Evolutionary conservation across 1,140 invertebrate species (phyloP).

Genomic region (Dinothrombium tinctorium): DNA sequence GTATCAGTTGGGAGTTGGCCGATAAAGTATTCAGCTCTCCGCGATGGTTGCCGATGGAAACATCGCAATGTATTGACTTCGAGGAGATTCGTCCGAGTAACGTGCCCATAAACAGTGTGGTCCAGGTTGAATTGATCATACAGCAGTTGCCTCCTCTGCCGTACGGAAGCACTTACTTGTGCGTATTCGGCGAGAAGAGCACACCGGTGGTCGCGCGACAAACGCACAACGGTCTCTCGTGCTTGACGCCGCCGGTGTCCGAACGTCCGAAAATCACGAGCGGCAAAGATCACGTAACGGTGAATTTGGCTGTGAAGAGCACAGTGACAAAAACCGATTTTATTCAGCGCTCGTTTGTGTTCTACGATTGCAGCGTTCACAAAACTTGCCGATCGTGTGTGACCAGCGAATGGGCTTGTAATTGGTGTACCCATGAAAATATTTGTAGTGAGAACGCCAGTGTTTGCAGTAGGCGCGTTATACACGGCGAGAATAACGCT

Average conservation of each 20-base stretch:
- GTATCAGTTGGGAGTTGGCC: constrained; percentile 26
- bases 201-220: constrained; percentile 61
- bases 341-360: constrained; percentile 67
- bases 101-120: constrained; percentile 39
- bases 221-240: constrained; percentile 47
- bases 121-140: constrained; percentile 51
- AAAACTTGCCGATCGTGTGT: constrained; percentile 57
- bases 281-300: constrained; percentile 49
- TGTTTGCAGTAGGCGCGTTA: neutral
- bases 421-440: constrained; percentile 90
- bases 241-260: constrained; percentile 50
- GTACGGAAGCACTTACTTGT: constrained; percentile 69
- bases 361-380: constrained; percentile 76
- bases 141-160: constrained; percentile 66
- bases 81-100: constrained; percentile 69
- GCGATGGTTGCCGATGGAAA: constrained; percentile 70
- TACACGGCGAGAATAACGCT: neutral
- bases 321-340: constrained; percentile 87
- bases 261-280: constrained; percentile 50
- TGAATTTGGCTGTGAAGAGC: constrained; percentile 71
- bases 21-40: constrained; percentile 29
- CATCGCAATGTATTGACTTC: constrained; percentile 84
- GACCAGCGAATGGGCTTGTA: constrained; percentile 66
- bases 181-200: constrained; percentile 52
- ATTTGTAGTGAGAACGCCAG: constrained; percentile 60